Conservation (phyloP, 1,140 invertebrate genomes). For the Cataglyphis hispanica region DNA sequence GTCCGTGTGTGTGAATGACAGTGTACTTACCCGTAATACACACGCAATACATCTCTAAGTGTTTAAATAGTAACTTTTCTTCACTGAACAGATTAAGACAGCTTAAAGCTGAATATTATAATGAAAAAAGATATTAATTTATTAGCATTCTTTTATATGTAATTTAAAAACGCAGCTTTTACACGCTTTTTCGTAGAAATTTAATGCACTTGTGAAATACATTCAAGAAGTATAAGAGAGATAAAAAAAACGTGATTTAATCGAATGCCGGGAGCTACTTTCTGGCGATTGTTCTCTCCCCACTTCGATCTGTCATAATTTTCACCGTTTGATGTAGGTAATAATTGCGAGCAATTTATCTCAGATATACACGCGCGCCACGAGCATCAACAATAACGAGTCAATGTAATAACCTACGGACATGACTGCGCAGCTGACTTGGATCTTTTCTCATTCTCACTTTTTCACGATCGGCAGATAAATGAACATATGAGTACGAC, state of each 20-base stretch:
- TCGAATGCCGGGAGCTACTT: conserved; percentile 72
- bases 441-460: conserved; percentile 55
- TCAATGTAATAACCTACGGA: conserved; percentile 75
- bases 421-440: conserved; percentile 47
- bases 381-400: conserved; percentile 71
- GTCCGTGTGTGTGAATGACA: background rate
- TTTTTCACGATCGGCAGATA: conserved; percentile 58
- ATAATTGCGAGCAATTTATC: conserved; percentile 78
- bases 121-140: background rate
- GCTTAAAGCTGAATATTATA: too few relatives aligned
- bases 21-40: background rate
- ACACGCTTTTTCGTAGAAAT: background rate
- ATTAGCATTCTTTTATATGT: background rate
- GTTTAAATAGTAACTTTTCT: background rate
- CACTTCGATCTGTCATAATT: conserved; percentile 78
- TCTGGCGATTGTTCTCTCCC: conserved; percentile 69
- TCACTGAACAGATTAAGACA: background rate
- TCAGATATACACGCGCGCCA: conserved; percentile 54
- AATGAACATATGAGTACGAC: conserved; percentile 40
- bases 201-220: conserved; percentile 11
- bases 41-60: background rate
- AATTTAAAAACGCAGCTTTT: background rate
- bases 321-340: conserved; percentile 75
- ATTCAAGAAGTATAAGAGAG: too few relatives aligned
- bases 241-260: conserved; percentile 71